A percentile compares a stretch with the other conserved stretches of the same genome.
These are phyloP conservation scores for Standfussiana lucernea DNA, from an alignment of 2,888 invertebrate species.

Conservation along the genomic window DNA sequence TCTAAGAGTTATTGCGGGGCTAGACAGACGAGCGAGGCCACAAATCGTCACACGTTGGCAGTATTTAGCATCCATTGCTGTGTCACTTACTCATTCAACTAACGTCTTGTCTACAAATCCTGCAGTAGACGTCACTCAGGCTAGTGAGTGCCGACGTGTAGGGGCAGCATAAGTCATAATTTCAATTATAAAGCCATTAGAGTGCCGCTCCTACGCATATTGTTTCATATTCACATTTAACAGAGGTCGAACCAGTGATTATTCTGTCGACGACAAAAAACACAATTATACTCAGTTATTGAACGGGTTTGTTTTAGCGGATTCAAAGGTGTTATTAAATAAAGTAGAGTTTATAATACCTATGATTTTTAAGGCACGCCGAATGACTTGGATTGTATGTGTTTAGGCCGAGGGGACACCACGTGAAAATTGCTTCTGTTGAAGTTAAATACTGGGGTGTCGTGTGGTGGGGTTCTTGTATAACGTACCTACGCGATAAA, in stretches of 20 bases:
- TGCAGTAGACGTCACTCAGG: conserved; percentile 31
- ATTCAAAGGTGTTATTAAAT: conserved; percentile 67
- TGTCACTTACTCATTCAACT: not conserved
- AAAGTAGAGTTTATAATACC: conserved; percentile 66
- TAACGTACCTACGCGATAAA: conserved; percentile 21
- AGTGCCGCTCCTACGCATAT: conserved; percentile 74
- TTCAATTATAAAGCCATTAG: conserved; percentile 86
- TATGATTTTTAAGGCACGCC: conserved; percentile 53
- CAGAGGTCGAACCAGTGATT: conserved; percentile 78
- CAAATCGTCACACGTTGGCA: conserved; percentile 6
- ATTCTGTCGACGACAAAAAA: conserved; percentile 75
- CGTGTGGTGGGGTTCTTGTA: not conserved
- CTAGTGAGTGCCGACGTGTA: conserved; percentile 19
- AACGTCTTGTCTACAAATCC: conserved; percentile 9
- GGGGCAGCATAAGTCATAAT: conserved; percentile 70
- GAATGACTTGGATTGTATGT: conserved; percentile 30
- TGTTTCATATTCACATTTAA: conserved; percentile 76
- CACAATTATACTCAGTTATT: conserved; percentile 72
- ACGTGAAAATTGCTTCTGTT: conserved; percentile 45
- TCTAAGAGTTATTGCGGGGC: conserved; percentile 64
- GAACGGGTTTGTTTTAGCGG: conserved; percentile 72
- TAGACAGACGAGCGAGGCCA: conserved; percentile 69
- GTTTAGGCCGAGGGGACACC: conserved; percentile 35
- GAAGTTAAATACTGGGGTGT: conserved; percentile 31
- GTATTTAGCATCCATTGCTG: conserved; percentile 23